Conservation (phyloP, 2,888 invertebrate species). For the Drosophila borealis region DNA sequence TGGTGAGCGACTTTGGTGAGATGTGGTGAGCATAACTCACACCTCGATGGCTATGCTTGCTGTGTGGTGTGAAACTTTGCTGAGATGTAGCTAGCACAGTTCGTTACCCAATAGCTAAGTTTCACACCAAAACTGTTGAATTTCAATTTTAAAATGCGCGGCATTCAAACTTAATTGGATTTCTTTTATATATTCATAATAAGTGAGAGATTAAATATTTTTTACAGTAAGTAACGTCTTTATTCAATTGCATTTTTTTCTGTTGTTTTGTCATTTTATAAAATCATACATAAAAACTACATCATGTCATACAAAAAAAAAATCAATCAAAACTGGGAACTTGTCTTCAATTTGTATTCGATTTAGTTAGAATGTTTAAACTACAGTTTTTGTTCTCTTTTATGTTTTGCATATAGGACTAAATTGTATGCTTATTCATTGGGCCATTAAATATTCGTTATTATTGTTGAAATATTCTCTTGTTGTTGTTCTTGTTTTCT, state of each 20-base stretch:
- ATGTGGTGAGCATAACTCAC: too few relatives aligned
- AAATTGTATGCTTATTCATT: slow-evolving; percentile 46
- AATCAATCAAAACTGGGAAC: slow-evolving; percentile 30
- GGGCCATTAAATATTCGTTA: slow-evolving; percentile 64
- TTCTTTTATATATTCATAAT: background rate
- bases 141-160: background rate
- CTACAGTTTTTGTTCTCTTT: slow-evolving; percentile 30
- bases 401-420: slow-evolving; percentile 34
- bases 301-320: slow-evolving; percentile 29
- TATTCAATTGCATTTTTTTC: slow-evolving; percentile 49
- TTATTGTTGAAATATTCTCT: slow-evolving; percentile 58
- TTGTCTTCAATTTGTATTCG: slow-evolving; percentile 6
- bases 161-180: background rate
- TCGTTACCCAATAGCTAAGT: too few relatives aligned
- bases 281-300: slow-evolving; percentile 54
- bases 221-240: slow-evolving; percentile 70
- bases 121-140: background rate
- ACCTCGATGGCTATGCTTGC: too few relatives aligned
- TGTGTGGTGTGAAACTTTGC: background rate
- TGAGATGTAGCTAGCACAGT: background rate
- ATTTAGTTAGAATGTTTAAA: slow-evolving; percentile 27
- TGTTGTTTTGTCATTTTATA: slow-evolving; percentile 39
- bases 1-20: background rate
- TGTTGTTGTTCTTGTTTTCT: slow-evolving; percentile 14
- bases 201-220: background rate